Percentiles rank a stretch among this genome's conserved stretches.
Evolutionary conservation across 2,113 vertebrate genomes (phyloP).

Genomic region (Corvus cornix): DNA sequence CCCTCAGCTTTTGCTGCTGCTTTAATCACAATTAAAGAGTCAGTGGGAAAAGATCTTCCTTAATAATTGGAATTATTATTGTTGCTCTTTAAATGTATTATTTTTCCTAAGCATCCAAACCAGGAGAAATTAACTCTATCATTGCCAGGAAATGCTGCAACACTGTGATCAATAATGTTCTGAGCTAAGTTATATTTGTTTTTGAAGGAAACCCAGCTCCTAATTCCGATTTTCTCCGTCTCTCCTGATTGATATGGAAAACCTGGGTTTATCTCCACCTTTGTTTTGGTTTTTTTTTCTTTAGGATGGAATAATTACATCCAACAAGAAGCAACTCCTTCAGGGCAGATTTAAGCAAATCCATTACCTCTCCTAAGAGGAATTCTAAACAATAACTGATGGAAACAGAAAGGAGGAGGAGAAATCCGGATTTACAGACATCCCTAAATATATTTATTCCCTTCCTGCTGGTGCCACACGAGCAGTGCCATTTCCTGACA

Average conservation of each 20-base stretch:
- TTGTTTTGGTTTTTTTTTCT: not conserved
- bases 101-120: not conserved
- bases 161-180: not conserved
- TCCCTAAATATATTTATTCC: not conserved
- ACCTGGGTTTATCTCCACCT: not conserved
- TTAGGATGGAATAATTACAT: not conserved
- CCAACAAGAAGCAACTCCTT: not conserved
- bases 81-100: not conserved
- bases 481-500: not conserved
- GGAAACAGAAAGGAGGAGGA: not conserved
- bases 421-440: not conserved
- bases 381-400: not conserved
- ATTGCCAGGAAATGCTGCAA: not conserved
- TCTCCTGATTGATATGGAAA: not conserved
- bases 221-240: not conserved
- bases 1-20: not conserved
- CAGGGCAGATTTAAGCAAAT: conserved; percentile 31
- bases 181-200: not conserved
- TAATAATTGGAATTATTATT: not conserved
- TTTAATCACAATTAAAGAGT: not conserved
- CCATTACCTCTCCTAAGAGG: conserved; percentile 10
- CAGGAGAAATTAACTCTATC: not conserved
- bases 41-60: not conserved
- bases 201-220: not conserved
- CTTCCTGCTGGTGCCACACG: not conserved